phyloP scores from a whole-genome alignment of 2,797 vertebrate species.

The Heterohyrax brucei region DNA sequence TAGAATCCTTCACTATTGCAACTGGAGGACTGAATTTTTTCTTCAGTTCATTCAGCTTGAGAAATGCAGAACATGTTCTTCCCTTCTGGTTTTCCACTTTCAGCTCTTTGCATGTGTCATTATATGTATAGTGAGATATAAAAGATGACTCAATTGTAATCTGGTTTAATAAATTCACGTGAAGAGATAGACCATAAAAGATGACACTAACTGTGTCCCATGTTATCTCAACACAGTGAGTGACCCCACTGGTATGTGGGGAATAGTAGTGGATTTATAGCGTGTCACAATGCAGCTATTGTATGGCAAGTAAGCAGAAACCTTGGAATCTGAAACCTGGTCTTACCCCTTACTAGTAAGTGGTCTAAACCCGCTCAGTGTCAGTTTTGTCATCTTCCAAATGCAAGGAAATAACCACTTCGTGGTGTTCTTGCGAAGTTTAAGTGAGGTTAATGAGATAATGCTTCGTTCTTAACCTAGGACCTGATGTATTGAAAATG shows the following conservation, averaged over 20 bases:
- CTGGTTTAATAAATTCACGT: neutral
- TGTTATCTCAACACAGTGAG: neutral
- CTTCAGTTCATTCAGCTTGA: too few relatives aligned
- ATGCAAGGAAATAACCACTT: neutral
- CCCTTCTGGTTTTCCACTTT: too few relatives aligned
- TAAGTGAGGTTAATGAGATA: constrained; percentile 7
- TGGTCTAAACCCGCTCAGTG: neutral
- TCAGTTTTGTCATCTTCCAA: constrained; percentile 20
- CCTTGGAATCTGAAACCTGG: neutral
- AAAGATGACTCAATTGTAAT: constrained; percentile 27
- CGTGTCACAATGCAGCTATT: neutral
- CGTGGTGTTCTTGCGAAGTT: neutral
- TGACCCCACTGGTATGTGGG: too few relatives aligned
- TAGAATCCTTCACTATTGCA: too few relatives aligned
- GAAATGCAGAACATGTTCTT: too few relatives aligned
- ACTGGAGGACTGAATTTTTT: too few relatives aligned
- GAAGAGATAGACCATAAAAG: neutral
- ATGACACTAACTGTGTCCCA: neutral
- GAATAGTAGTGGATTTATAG: too few relatives aligned
- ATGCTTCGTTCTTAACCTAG: constrained; percentile 28
- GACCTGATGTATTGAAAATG: neutral
- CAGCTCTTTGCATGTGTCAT: too few relatives aligned
- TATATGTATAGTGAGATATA: neutral
- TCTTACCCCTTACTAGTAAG: neutral
- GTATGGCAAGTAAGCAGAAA: neutral